Base-by-base conservation (phyloP, 2,113 vertebrate species). In the Columba livia region DNA sequence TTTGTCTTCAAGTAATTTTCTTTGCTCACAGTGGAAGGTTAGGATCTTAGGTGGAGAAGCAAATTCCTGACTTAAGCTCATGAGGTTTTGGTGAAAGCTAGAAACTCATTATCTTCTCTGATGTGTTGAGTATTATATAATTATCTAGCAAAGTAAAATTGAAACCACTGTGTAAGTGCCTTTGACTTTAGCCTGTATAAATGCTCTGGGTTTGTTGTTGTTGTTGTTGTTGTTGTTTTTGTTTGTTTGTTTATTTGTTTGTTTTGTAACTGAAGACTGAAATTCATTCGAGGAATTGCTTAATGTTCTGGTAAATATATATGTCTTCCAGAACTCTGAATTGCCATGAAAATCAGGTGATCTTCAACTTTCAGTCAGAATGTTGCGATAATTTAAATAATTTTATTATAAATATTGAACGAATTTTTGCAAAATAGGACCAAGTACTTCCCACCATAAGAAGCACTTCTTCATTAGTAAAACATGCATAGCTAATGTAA, bases 31-130 rank as follows among this genome's bases (percentile, higher is more conserved):
- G 21, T 87, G 23, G 50, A 94, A 86, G 58, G 50, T 58, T 96
- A 77, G 85, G 32, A 92, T 85, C n/a, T 57, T 79, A 75, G 14
- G 29, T 24, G 72, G 29, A 80, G 44, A 47, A 47, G 44, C 18
- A 47, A 47, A 47, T 75, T 54, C 42, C 34, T 91, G 70, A 90
- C 94, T 88, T 94, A 94, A 96, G 34, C 44, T 96, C 71, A 69
- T 69, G 74, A 85, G 69, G 19, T 94, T 97, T 90, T 86, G 19
- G n/a, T 50, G 54, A 94, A 97, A 96, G 48, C 48, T 90, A 94
- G 89, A 95, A 97, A 82, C 15, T 97, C 79, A 91, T 71, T 94
- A 88, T 89, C n/a, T 38, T 90, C 57, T 94, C 36, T 97, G 44
- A 18, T 47, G 44, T 47, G 44, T 19, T 47, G 44, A 47, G 44